Percentiles rank a stretch among this genome's conserved stretches.
phyloP scores from a whole-genome alignment of 2,113 vertebrate species.

The Rynchops niger region DNA sequence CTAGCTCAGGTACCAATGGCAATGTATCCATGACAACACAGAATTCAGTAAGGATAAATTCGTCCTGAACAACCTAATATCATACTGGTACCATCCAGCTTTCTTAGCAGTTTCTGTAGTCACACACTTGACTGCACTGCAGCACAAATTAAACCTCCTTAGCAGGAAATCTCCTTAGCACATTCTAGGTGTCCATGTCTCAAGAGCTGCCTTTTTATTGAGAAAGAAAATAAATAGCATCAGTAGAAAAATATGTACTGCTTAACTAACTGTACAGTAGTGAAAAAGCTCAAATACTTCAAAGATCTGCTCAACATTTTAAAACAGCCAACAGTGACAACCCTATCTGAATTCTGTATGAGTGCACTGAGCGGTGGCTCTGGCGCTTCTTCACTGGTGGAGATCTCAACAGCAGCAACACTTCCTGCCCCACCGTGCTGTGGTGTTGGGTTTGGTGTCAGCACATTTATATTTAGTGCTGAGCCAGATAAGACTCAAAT shows the following conservation, averaged over 20 bases:
- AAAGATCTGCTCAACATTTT: not conserved
- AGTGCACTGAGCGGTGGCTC: not conserved
- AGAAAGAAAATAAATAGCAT: not conserved
- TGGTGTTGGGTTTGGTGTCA: not conserved
- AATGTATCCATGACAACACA: not conserved
- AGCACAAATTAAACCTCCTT: not conserved
- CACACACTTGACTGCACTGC: not conserved
- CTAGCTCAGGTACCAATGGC: not conserved
- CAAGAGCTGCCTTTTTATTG: not conserved
- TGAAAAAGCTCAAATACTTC: not conserved
- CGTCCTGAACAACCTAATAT: not conserved
- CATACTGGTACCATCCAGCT: not conserved
- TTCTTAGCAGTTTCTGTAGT: not conserved
- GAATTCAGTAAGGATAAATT: not conserved
- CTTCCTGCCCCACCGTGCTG: not conserved
- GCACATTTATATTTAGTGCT: not conserved
- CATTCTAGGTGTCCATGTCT: not conserved
- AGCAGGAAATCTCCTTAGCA: not conserved
- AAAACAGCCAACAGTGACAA: not conserved
- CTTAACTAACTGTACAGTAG: not conserved
- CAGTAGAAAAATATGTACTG: not conserved
- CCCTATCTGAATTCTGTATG: fast-evolving
- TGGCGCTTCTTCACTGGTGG: not conserved
- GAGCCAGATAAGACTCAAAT: not conserved
- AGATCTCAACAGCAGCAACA: not conserved